Evolutionary conservation across 1,140 invertebrate species (phyloP).

Genomic region (Halictus rubicundus): DNA sequence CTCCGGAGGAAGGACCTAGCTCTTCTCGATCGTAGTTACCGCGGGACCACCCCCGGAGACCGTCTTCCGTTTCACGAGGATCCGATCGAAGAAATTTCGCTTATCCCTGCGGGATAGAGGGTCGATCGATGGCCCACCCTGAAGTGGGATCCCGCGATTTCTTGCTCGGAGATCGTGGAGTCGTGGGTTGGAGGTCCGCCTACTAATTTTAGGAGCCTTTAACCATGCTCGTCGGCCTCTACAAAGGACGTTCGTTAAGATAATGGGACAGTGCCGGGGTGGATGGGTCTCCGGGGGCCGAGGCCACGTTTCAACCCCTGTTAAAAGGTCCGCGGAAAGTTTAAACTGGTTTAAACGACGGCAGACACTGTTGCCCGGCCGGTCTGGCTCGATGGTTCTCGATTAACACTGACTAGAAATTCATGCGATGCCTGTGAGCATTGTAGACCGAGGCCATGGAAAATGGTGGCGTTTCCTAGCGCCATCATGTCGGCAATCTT

Average conservation of each 20-base stretch:
- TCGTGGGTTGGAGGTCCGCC: no score
- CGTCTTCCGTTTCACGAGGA: background rate
- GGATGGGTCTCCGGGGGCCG: background rate
- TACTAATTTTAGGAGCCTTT: background rate
- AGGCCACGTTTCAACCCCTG: background rate
- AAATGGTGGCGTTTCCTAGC: no score
- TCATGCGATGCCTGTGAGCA: slow-evolving; percentile 2
- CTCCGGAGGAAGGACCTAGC: no score
- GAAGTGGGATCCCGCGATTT: no score
- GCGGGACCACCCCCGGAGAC: no score
- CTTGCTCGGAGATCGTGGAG: no score
- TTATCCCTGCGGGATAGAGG: background rate
- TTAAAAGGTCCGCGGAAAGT: slow-evolving; percentile 12
- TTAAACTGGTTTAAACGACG: slow-evolving; percentile 37
- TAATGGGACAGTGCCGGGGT: slow-evolving; percentile 9
- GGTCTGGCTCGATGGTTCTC: slow-evolving; percentile 19
- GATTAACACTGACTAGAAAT: slow-evolving; percentile 29
- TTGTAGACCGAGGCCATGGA: background rate
- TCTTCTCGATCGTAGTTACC: no score
- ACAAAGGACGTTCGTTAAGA: slow-evolving; percentile 42
- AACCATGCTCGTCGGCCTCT: slow-evolving; percentile 1
- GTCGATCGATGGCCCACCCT: background rate
- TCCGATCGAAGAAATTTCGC: slow-evolving; percentile 10
- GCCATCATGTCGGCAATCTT: no score
- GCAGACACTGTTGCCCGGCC: background rate